Conservation (phyloP, 2,113 vertebrate genomes). For the Pelecanoides urinatrix region DNA sequence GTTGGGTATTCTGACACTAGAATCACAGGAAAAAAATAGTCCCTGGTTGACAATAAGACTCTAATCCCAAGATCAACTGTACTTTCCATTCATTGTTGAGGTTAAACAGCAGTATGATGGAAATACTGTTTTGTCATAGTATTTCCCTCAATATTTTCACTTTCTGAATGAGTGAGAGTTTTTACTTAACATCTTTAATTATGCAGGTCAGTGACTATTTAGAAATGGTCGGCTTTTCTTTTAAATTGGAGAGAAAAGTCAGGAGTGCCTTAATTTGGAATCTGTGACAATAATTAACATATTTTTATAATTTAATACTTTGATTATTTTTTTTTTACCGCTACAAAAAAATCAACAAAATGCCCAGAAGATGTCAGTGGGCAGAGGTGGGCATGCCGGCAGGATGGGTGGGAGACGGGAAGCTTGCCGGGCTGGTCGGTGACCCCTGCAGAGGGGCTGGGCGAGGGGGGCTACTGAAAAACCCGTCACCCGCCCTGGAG, state of each 20-base stretch:
- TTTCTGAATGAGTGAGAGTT: background rate
- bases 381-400: background rate
- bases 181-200: background rate
- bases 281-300: background rate
- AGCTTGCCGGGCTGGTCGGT: background rate
- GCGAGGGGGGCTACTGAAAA: fast-evolving
- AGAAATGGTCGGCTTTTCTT: background rate
- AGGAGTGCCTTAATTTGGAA: background rate
- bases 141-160: background rate
- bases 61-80: background rate
- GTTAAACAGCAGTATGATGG: background rate
- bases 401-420: background rate
- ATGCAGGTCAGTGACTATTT: background rate
- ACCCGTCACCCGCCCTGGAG: fast-evolving
- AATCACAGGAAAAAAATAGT: background rate
- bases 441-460: background rate
- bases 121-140: background rate
- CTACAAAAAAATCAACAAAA: background rate
- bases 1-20: background rate
- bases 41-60: background rate
- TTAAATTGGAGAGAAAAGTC: background rate
- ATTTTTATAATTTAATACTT: background rate
- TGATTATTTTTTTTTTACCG: background rate
- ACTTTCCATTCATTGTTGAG: background rate
- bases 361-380: background rate